These are phyloP conservation scores for Drosophila merina DNA, from an alignment of 2,888 invertebrate genomes.

Conservation along the genomic window DNA sequence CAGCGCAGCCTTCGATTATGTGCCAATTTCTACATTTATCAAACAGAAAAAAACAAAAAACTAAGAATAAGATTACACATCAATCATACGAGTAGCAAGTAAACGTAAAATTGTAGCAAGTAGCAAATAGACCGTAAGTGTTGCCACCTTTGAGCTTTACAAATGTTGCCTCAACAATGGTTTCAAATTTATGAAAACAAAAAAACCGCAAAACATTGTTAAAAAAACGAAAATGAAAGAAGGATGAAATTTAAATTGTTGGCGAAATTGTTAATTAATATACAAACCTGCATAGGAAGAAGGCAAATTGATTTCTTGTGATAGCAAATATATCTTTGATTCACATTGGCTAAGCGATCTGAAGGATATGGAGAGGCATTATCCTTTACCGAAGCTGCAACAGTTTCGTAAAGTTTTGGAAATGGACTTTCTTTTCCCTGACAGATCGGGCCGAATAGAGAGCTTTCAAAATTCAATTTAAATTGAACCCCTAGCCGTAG, in stretches of 20 bases:
- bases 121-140: constrained; percentile 57
- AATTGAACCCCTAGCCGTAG: constrained; percentile 49
- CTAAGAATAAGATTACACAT: constrained; percentile 35
- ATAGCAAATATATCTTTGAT: constrained; percentile 50
- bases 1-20: constrained; percentile 76
- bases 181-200: constrained; percentile 63
- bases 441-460: constrained; percentile 38
- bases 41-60: constrained; percentile 22
- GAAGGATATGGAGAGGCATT: background rate
- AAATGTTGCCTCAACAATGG: constrained; percentile 80
- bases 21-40: constrained; percentile 71
- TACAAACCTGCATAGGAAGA: constrained; percentile 35
- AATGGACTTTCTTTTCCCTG: constrained; percentile 1
- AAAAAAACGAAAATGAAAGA: constrained; percentile 44
- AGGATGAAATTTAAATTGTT: constrained; percentile 54
- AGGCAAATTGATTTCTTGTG: constrained; percentile 71
- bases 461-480: constrained; percentile 63
- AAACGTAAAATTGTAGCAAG: constrained; percentile 46
- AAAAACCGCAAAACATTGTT: constrained; percentile 68
- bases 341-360: constrained; percentile 16
- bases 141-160: constrained; percentile 81
- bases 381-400: constrained; percentile 46
- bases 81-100: constrained; percentile 34
- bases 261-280: constrained; percentile 68
- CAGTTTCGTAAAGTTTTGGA: constrained; percentile 44